A percentile compares a stretch with the other conserved stretches of the same genome.
These are phyloP conservation scores for Nemapogon koenigi DNA, from an alignment of 2,888 invertebrate genomes.

Conservation along the genomic window DNA sequence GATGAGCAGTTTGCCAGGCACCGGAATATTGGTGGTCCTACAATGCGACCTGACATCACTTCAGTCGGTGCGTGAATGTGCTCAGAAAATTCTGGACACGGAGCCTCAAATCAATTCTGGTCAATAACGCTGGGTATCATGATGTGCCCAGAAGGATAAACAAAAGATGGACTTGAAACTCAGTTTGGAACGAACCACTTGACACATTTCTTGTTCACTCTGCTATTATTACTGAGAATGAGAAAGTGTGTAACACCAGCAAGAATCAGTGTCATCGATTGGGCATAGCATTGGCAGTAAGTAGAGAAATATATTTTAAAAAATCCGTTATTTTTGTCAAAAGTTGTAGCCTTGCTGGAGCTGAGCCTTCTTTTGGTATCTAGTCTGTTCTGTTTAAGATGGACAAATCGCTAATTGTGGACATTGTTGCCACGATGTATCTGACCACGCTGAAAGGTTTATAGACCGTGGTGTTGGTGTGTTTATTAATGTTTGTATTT, in stretches of 20 bases:
- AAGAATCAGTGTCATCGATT: conserved; percentile 64
- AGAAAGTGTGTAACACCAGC: conserved; percentile 65
- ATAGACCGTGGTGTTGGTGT: too few relatives aligned
- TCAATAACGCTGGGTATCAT: conserved; percentile 79
- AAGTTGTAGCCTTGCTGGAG: too few relatives aligned
- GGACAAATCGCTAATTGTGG: too few relatives aligned
- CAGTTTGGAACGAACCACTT: conserved; percentile 77
- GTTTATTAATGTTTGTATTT: too few relatives aligned
- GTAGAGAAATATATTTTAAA: too few relatives aligned
- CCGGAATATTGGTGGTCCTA: conserved; percentile 47
- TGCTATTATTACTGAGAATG: conserved; percentile 68
- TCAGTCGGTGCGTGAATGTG: conserved; percentile 67
- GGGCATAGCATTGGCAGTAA: too few relatives aligned
- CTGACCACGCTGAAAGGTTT: too few relatives aligned
- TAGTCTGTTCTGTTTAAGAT: too few relatives aligned
- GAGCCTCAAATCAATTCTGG: conserved; percentile 69
- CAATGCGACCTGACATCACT: conserved; percentile 67
- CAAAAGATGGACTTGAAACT: conserved; percentile 73
- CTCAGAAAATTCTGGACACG: conserved; percentile 53
- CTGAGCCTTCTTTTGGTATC: too few relatives aligned
- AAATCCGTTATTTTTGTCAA: too few relatives aligned
- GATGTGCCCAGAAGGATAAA: conserved; percentile 70
- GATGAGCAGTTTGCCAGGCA: conserved; percentile 30
- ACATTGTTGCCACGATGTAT: too few relatives aligned
- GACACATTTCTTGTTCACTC: conserved; percentile 71